phyloP scores from a whole-genome alignment of 2,113 vertebrate species.

The Nothocercus julius region DNA sequence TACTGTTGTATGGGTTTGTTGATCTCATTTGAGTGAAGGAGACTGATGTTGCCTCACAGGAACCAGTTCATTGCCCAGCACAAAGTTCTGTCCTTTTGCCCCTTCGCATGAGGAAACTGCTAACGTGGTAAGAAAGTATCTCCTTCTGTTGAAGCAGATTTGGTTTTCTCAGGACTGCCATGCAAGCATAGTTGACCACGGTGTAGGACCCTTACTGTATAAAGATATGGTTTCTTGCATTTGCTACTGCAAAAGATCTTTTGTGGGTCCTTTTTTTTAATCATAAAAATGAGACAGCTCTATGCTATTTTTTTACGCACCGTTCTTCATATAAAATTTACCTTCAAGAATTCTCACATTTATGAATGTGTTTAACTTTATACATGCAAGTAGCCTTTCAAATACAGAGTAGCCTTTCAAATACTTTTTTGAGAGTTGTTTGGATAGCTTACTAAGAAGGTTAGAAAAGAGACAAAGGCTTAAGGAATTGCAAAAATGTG shows the following conservation, averaged over 20 bases:
- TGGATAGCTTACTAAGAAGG: slow-evolving; percentile 20
- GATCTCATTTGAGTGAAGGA: neutral
- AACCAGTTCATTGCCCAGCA: slow-evolving; percentile 19
- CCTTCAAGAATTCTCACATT: neutral
- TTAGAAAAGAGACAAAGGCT: slow-evolving; percentile 43
- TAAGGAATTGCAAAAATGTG: slow-evolving; percentile 29
- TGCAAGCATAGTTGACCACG: neutral
- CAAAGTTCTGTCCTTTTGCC: slow-evolving; percentile 7
- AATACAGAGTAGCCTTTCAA: neutral
- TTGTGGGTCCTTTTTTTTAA: neutral
- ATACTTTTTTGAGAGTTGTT: slow-evolving; percentile 35
- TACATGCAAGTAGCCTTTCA: neutral
- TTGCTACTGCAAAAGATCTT: neutral
- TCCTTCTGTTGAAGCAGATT: neutral
- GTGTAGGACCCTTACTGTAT: neutral
- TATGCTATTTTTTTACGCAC: neutral
- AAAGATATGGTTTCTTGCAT: neutral
- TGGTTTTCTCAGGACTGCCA: neutral
- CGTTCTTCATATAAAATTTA: neutral
- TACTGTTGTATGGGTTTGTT: neutral
- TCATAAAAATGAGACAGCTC: neutral
- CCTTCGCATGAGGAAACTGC: neutral
- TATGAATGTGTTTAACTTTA: neutral
- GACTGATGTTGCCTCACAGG: neutral
- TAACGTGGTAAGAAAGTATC: neutral